These are phyloP conservation scores for Acrobasis suavella DNA, from an alignment of 2,888 invertebrate species.

Conservation along the genomic window DNA sequence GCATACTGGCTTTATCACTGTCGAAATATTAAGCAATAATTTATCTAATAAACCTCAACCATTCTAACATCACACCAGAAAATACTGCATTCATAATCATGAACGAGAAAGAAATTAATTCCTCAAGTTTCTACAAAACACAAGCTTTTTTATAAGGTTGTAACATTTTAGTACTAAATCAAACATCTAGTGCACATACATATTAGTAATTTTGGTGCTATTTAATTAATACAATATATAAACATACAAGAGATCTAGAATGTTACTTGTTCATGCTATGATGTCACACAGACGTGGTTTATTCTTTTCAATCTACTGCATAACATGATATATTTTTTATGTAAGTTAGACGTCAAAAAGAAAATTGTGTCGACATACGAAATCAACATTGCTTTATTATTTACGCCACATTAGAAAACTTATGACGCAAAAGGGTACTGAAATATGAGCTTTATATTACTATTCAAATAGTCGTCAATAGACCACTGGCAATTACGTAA, in stretches of 20 bases:
- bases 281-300: not conserved
- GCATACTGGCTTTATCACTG: not conserved
- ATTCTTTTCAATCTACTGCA: too few relatives aligned
- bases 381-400: too few relatives aligned
- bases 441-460: conserved; percentile 4
- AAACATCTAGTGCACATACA: not conserved
- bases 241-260: not conserved
- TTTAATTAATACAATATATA: not conserved
- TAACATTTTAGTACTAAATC: not conserved
- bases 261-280: not conserved
- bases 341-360: too few relatives aligned
- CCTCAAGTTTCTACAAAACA: not conserved
- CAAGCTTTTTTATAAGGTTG: not conserved
- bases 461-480: too few relatives aligned
- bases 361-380: too few relatives aligned
- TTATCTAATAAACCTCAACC: conserved; percentile 2
- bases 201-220: not conserved
- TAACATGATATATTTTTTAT: too few relatives aligned
- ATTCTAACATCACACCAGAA: not conserved
- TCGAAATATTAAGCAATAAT: not conserved
- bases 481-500: too few relatives aligned
- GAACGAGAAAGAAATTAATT: too few relatives aligned
- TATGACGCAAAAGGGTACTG: not conserved
- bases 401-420: not conserved
- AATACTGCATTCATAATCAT: not conserved